phyloP scores from a whole-genome alignment of 2,888 invertebrate genomes.

The Cristatella mucedo region DNA sequence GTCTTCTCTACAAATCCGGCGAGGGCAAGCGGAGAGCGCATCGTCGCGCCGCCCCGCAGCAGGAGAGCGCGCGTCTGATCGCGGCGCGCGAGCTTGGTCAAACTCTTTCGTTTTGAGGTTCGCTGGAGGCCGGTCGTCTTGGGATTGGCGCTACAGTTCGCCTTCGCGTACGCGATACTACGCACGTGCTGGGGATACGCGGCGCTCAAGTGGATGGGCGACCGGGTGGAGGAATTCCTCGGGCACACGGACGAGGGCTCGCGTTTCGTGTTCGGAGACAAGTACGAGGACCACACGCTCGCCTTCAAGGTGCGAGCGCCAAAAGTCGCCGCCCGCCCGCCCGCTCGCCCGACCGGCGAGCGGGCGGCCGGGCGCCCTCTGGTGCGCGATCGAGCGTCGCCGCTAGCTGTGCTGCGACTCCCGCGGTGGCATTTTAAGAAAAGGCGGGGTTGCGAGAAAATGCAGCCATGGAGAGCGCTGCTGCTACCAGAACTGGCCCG shows the following conservation, averaged over 20 bases:
- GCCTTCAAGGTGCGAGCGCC: conserved; percentile 74
- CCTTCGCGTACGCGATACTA: conserved; percentile 51
- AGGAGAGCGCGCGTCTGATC: too few species aligned
- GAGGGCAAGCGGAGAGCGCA: conserved; percentile 18
- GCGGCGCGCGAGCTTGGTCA: too few species aligned
- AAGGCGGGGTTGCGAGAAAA: too few species aligned
- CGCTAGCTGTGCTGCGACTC: too few species aligned
- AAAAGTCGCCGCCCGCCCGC: too few species aligned
- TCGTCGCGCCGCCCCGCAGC: too few species aligned
- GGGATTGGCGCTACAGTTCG: conserved; percentile 66
- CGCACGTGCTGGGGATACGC: conserved; percentile 55
- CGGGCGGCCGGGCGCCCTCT: too few species aligned
- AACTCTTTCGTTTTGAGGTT: conserved; percentile 33
- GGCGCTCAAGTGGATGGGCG: conserved; percentile 50
- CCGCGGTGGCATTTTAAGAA: too few species aligned
- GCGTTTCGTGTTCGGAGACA: conserved; percentile 61
- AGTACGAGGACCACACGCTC: conserved; percentile 46
- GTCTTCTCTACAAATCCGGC: conserved; percentile 24
- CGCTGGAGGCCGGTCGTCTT: conserved; percentile 58
- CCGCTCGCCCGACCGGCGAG: too few species aligned
- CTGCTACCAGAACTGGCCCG: too few species aligned
- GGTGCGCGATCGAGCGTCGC: too few species aligned
- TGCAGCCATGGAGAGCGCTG: too few species aligned
- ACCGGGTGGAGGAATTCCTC: conserved; percentile 59
- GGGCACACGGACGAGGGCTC: conserved; percentile 63